Conservation (phyloP, 2,113 vertebrate genomes). For the Delphinapterus leucas region DNA sequence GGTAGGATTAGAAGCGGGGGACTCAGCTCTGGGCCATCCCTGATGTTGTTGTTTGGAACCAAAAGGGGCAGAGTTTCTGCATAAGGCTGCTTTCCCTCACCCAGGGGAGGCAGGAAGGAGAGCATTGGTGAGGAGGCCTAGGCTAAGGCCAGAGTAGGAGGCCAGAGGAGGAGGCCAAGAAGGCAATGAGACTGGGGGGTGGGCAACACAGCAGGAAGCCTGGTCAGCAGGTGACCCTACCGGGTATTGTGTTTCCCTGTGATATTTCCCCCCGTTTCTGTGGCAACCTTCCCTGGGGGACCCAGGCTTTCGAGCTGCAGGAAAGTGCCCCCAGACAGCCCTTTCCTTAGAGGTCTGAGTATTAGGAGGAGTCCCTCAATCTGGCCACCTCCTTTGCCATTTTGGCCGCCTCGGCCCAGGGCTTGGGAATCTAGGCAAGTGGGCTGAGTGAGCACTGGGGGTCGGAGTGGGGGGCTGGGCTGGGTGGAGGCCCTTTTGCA, state of each 20-base stretch:
- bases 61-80: neutral
- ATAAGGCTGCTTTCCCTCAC: neutral
- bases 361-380: slow-evolving; percentile 46
- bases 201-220: slow-evolving; percentile 74
- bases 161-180: slow-evolving; percentile 42
- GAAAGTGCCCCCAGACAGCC: slow-evolving; percentile 72
- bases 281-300: slow-evolving; percentile 71
- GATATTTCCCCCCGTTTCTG: slow-evolving; percentile 75
- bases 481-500: neutral
- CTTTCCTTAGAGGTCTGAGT: slow-evolving; percentile 65
- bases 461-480: neutral
- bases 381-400: neutral
- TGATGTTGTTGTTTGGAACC: slow-evolving; percentile 27
- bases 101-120: slow-evolving; percentile 48
- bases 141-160: slow-evolving; percentile 44
- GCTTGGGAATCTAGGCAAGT: slow-evolving; percentile 19
- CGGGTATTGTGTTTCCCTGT: slow-evolving; percentile 76
- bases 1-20: slow-evolving; percentile 54
- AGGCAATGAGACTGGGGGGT: neutral
- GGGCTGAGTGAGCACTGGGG: neutral
- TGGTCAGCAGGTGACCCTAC: slow-evolving; percentile 76
- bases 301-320: slow-evolving; percentile 49
- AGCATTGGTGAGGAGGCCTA: slow-evolving; percentile 30
- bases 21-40: neutral
- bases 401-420: neutral